A percentile compares a stretch with the other conserved stretches of the same genome.
Evolutionary conservation across 2,113 vertebrate genomes (phyloP).

Genomic region (Solenodon paradoxus): DNA sequence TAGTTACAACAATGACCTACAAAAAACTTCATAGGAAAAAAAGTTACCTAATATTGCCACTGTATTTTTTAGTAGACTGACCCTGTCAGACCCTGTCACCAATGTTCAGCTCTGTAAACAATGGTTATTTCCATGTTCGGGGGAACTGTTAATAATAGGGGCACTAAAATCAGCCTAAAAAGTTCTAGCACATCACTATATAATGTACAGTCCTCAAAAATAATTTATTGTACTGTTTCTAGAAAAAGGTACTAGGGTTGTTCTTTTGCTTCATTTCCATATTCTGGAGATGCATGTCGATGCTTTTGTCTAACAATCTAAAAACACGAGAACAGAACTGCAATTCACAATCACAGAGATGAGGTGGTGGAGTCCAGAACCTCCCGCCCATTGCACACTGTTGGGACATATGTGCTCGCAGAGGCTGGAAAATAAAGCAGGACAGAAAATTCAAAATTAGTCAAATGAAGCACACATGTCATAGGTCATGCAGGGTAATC

Average conservation of each 20-base stretch:
- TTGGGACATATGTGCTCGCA: slow-evolving; percentile 92
- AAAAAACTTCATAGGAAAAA: slow-evolving; percentile 91
- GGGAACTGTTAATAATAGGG: slow-evolving; percentile 90
- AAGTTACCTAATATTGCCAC: slow-evolving; percentile 90
- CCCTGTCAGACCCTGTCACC: slow-evolving; percentile 78
- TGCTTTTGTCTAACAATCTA: slow-evolving; percentile 92
- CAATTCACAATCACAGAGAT: slow-evolving; percentile 91
- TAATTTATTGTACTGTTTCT: slow-evolving; percentile 98
- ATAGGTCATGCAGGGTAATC: neutral
- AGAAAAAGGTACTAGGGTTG: slow-evolving; percentile 88
- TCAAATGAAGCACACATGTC: neutral
- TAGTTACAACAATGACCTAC: slow-evolving; percentile 96
- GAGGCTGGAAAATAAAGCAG: slow-evolving; percentile 87
- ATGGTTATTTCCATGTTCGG: slow-evolving; percentile 91
- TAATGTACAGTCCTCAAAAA: slow-evolving; percentile 99
- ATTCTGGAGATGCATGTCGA: slow-evolving; percentile 81
- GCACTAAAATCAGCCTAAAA: slow-evolving; percentile 93
- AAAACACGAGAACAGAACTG: slow-evolving; percentile 83
- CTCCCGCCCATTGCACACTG: slow-evolving; percentile 97
- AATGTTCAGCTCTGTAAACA: slow-evolving; percentile 85
- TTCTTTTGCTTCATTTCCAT: slow-evolving; percentile 75
- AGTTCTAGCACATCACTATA: slow-evolving; percentile 93
- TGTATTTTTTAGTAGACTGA: slow-evolving; percentile 85
- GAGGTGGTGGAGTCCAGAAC: slow-evolving; percentile 99
- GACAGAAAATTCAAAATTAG: slow-evolving; percentile 26